Evolutionary conservation across 2,888 invertebrate genomes (phyloP), one percentile per base, ranked within the genome.

Genomic region (Criorhina ranunculi): DNA sequence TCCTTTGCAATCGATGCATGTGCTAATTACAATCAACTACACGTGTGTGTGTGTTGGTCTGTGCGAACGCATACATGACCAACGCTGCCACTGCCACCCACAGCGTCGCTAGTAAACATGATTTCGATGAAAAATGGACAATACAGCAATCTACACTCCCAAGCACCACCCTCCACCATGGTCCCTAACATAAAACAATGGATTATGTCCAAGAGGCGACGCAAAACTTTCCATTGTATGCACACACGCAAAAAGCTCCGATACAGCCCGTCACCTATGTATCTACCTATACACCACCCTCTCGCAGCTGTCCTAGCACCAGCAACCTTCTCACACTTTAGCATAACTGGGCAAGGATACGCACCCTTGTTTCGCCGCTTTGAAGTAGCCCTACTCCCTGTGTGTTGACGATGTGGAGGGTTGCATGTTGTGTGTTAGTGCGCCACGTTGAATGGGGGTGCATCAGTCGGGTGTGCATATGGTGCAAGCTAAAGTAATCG

Each of bases 161-260:
- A 8, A 24, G 0, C 77, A 42, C 6, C 60, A 24, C 19, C 51
- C 17, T n/a, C 24, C 15, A 0, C 2, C 42, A 4, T 24, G 24
- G 11, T 17, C 64, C 51, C 57, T 57, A 31, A 9, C 62, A 59
- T 42, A 73, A 83, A 82, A 78, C 79, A 73, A 75, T 53, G 64
- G 85, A 85, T 80, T 80, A 80, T 69, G 80, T 70, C 85, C 80
- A 62, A 80, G 60, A 80, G 80, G 85, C 79, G 70, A 85, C 85
- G 85, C 66, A 80, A 85, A 76, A 80, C 75, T 80, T 83, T 80
- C 75, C 85, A 80, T 80, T 85, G 80, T 80, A 66, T 85, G 80
- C 85, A 85, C 80, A 85, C 80, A 85, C 85, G 85, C 80, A 85
- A 85, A 85, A 85, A 85, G 75, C 80, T 85, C 76, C 62, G 73